phyloP scores from a whole-genome alignment of 1,140 invertebrate species.

The Sarcophaga bullata region DNA sequence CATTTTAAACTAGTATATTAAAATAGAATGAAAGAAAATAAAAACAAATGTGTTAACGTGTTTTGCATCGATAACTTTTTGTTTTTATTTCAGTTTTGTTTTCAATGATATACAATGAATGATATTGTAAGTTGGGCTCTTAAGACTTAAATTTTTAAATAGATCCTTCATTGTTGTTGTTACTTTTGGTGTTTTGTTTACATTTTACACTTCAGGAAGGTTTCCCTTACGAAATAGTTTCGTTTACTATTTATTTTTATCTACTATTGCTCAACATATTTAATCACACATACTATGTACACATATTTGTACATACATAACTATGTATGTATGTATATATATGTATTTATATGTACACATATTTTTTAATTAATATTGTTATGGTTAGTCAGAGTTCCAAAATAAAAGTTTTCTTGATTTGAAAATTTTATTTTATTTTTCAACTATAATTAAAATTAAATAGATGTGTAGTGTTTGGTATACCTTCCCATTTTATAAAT shows the following conservation, averaged over 20 bases:
- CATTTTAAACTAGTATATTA: background rate
- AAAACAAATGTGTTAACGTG: conserved; percentile 25
- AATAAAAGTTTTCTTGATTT: too few relatives aligned
- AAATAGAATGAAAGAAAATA: background rate
- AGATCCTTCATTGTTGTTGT: background rate
- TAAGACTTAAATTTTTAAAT: background rate
- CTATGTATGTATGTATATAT: too few relatives aligned
- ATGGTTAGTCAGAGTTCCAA: background rate
- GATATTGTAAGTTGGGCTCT: background rate
- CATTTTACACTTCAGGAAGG: background rate
- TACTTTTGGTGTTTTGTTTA: background rate
- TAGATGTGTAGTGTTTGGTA: background rate
- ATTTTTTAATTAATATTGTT: too few relatives aligned
- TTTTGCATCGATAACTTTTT: conserved; percentile 44
- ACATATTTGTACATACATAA: background rate
- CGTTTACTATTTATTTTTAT: background rate
- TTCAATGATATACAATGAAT: background rate
- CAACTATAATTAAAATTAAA: background rate
- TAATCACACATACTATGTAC: background rate
- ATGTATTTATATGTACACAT: too few relatives aligned
- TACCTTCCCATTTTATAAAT: background rate
- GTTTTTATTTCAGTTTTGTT: conserved; percentile 24
- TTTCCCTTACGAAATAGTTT: background rate
- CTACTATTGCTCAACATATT: background rate
- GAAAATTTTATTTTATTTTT: background rate